phyloP scores from a whole-genome alignment of 2,113 vertebrate genomes.

The Chamaetylas fuelleborni region DNA sequence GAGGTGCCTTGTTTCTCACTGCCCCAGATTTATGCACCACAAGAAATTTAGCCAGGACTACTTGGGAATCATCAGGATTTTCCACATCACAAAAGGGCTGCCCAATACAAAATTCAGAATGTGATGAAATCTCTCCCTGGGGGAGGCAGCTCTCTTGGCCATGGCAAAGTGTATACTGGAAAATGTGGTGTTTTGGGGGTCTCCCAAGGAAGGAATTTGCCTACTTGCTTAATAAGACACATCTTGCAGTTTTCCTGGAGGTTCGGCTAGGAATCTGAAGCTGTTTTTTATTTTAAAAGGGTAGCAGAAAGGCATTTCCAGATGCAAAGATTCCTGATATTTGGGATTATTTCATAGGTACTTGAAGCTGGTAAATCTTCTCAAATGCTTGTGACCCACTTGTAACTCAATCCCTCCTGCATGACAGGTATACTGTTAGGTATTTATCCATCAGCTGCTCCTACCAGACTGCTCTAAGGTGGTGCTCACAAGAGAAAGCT shows the following conservation, averaged over 20 bases:
- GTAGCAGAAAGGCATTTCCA: background rate
- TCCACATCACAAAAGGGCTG: background rate
- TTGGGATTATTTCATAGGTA: background rate
- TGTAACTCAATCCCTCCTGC: background rate
- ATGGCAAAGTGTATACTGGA: fast-evolving
- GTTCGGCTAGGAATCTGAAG: background rate
- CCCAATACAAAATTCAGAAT: fast-evolving
- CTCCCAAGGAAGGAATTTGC: background rate
- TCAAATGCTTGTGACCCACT: background rate
- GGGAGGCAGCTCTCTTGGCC: background rate
- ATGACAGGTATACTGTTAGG: background rate
- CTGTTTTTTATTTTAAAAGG: background rate
- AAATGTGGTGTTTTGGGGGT: background rate
- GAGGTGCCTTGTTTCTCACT: background rate
- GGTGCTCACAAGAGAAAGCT: background rate
- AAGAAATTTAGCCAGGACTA: background rate
- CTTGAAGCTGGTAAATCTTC: background rate
- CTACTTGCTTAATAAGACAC: background rate
- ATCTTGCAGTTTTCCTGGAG: background rate
- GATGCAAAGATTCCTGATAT: background rate
- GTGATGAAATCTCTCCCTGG: background rate
- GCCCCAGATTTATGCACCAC: background rate
- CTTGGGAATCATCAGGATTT: background rate
- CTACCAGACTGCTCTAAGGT: background rate
- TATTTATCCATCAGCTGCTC: background rate